phyloP scores from a whole-genome alignment of 2,888 invertebrate species.

The Ctena decussata region DNA sequence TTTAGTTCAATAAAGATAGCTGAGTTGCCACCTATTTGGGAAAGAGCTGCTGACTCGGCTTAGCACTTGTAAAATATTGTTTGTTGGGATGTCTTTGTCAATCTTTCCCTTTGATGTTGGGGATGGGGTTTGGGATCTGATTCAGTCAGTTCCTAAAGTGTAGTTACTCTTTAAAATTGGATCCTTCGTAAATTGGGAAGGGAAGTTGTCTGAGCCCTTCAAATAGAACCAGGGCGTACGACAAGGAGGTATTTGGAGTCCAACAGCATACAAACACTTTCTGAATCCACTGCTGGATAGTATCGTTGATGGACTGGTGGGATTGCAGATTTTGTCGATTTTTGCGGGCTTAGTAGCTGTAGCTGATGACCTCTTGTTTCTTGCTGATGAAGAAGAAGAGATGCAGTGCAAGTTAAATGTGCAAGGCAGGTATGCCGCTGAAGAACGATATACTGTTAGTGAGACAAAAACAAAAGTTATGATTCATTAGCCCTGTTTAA shows the following conservation, averaged over 20 bases:
- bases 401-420: neutral
- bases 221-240: neutral
- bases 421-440: neutral
- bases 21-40: too few species aligned
- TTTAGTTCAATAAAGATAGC: too few species aligned
- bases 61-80: too few species aligned
- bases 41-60: too few species aligned
- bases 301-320: neutral
- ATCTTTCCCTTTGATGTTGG: too few species aligned
- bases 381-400: neutral
- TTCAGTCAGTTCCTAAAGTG: too few species aligned
- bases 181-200: slow-evolving; percentile 9
- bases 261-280: neutral
- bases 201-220: neutral
- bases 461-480: neutral
- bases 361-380: neutral
- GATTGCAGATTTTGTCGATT: neutral
- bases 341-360: slow-evolving; percentile 1
- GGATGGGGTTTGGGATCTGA: too few species aligned
- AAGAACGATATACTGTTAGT: neutral
- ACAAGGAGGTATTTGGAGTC: slow-evolving; percentile 18
- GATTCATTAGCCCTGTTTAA: too few species aligned
- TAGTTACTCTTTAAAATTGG: too few species aligned
- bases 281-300: slow-evolving; percentile 4
- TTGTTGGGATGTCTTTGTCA: too few species aligned